phyloP scores from a whole-genome alignment of 2,888 invertebrate genomes.

The Agrenia bidenticulata region DNA sequence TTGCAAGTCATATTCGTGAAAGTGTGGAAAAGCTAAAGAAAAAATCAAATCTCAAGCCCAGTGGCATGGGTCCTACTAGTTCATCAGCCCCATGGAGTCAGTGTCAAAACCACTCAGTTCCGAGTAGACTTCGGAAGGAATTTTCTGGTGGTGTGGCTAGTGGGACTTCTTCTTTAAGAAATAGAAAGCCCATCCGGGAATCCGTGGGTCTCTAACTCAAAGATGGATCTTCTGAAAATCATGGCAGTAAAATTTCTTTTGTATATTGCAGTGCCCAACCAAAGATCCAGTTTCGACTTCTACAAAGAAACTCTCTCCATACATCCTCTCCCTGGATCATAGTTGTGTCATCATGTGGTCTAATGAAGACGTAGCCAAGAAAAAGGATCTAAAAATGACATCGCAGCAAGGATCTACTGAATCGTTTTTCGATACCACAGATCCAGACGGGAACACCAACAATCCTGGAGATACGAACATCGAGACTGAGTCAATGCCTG shows the following conservation, averaged over 20 bases:
- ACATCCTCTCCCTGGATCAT: slow-evolving; percentile 31
- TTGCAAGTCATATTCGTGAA: not conserved
- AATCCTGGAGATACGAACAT: too few species aligned
- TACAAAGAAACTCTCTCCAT: slow-evolving; percentile 10
- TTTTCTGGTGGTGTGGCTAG: not conserved
- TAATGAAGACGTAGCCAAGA: slow-evolving; percentile 12
- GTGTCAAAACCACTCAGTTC: too few species aligned
- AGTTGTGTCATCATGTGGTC: slow-evolving; percentile 36
- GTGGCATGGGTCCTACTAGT: not conserved
- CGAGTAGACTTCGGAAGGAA: too few species aligned
- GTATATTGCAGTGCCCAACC: not conserved
- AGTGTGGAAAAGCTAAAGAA: not conserved
- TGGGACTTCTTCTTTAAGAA: not conserved
- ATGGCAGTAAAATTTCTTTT: too few species aligned
- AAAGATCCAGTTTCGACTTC: not conserved
- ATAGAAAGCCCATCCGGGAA: not conserved
- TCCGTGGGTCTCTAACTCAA: not conserved
- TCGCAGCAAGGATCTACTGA: too few species aligned
- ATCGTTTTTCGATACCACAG: too few species aligned
- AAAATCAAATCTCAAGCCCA: too few species aligned
- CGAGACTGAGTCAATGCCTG: too few species aligned
- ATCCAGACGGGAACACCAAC: too few species aligned
- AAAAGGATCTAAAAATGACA: too few species aligned
- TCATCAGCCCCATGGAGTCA: not conserved
- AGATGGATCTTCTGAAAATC: too few species aligned